Base-by-base conservation (phyloP, 2,888 invertebrate species). In the Antheraea yamamai region DNA sequence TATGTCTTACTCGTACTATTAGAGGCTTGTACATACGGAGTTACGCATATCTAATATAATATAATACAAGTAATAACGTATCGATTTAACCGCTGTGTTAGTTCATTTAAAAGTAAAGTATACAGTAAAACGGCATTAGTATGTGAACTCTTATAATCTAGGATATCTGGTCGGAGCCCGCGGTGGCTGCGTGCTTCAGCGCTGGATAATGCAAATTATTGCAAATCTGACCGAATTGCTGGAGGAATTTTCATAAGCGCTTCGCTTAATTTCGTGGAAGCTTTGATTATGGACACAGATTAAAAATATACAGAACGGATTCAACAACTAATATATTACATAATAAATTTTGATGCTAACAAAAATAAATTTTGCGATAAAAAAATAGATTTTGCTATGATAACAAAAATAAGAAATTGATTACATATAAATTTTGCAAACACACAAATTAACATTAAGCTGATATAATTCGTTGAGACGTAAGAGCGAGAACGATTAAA, bases 211-310 rank as follows among this genome's bases (percentile, higher is more conserved):
- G 70, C 70, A 70, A 70, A 70, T 70, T 70, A 39, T 70, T 70
- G 70, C 70, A 70, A 70, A 70, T 70, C 70, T 70, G 70, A 70
- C 70, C n/a, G 70, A 70, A 39, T 39, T 39, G 20, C 39, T 70
- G 8, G n/a, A 39, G 39, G 70, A 70, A 70, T 70, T 70, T 70
- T 39, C 70, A 70, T 70, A 39, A 70, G 39, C 39, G 70, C 70
- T 39, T 20, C 8, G 35, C 23, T 68, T 68, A 35, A 68, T 68
- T 68, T 35, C n/a, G 14, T n/a, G 20, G 39, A 66, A 39, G 70
- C 70, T 18, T 70, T 70, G n/a, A 70, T 39, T 70, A 39, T 39
- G n/a, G 12, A 14, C 39, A 70, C 39, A 64, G 26, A 64, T 64
- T 61, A 26, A 14, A 64, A 64, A 2, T 16, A 7, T 16, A 64